These are phyloP conservation scores for Baccha elongata DNA, from an alignment of 2,888 invertebrate species.

Conservation along the genomic window DNA sequence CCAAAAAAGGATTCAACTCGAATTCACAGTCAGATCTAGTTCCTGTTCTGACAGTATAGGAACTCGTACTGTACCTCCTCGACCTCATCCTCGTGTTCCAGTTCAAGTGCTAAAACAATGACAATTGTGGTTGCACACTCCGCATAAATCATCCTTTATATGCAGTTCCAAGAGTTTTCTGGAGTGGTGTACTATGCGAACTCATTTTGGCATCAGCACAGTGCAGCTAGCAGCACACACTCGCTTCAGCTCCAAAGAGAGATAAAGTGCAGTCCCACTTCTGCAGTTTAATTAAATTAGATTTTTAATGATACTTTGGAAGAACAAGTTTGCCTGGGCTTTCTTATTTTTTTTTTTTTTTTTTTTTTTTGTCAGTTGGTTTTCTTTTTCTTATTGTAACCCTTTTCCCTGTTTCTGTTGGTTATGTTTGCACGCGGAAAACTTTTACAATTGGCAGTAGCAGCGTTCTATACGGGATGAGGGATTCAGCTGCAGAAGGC, in stretches of 20 bases:
- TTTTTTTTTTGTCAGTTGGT: not conserved
- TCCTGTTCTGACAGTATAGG: not conserved
- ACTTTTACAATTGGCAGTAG: constrained; percentile 60
- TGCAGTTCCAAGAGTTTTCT: constrained; percentile 52
- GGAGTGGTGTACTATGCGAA: constrained; percentile 42
- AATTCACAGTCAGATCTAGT: constrained; percentile 3
- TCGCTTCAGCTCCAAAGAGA: constrained; percentile 29
- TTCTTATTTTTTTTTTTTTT: constrained; percentile 1
- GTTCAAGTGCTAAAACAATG: constrained; percentile 73
- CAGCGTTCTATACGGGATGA: not conserved
- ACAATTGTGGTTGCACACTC: constrained; percentile 69
- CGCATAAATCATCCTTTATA: constrained; percentile 71
- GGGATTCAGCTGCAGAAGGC: not conserved
- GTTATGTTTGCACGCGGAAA: constrained; percentile 48
- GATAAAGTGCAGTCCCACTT: constrained; percentile 65
- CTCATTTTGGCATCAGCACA: constrained; percentile 54
- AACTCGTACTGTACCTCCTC: not conserved
- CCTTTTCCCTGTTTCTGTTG: constrained; percentile 2
- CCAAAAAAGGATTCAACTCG: constrained; percentile 45
- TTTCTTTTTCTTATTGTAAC: not conserved
- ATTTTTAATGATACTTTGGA: constrained; percentile 72
- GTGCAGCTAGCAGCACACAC: constrained; percentile 9
- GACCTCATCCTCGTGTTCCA: constrained; percentile 30
- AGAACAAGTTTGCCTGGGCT: constrained; percentile 55
- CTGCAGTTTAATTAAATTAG: constrained; percentile 73